These are phyloP conservation scores for Glaucidium brasilianum DNA, from an alignment of 2,113 vertebrate genomes.

Conservation along the genomic window DNA sequence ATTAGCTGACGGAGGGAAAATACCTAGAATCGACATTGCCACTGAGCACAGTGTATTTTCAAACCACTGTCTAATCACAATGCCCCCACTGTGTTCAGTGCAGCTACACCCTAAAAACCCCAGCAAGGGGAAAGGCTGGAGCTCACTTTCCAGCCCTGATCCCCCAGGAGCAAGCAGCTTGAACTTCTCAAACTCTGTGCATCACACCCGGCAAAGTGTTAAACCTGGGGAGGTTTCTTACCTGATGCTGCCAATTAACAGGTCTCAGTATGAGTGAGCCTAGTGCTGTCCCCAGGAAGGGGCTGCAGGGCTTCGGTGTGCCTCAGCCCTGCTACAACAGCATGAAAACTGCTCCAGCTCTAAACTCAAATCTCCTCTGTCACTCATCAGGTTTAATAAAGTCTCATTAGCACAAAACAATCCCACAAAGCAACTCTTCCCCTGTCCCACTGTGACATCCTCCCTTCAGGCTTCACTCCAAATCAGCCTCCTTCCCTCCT, in stretches of 20 bases:
- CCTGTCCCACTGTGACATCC: fast-evolving
- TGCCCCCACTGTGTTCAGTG: background rate
- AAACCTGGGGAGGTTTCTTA: background rate
- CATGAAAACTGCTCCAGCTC: background rate
- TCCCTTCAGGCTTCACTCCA: background rate
- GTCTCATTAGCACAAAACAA: background rate
- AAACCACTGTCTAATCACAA: background rate
- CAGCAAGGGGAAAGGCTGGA: background rate
- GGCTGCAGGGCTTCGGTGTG: background rate
- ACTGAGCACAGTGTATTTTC: background rate
- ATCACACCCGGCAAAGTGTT: fast-evolving
- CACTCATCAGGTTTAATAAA: background rate
- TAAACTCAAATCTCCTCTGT: background rate
- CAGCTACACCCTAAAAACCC: background rate
- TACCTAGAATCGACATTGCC: background rate
- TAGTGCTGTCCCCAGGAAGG: background rate
- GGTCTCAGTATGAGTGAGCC: background rate
- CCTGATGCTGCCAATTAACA: background rate
- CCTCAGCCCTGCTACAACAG: background rate
- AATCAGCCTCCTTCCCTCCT: background rate
- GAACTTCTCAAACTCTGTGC: background rate
- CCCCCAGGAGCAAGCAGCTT: background rate
- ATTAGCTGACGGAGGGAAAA: background rate
- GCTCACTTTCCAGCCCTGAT: background rate
- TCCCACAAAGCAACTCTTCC: background rate